phyloP scores from a whole-genome alignment of 2,113 vertebrate genomes.

The Tachysurus fulvidraco region DNA sequence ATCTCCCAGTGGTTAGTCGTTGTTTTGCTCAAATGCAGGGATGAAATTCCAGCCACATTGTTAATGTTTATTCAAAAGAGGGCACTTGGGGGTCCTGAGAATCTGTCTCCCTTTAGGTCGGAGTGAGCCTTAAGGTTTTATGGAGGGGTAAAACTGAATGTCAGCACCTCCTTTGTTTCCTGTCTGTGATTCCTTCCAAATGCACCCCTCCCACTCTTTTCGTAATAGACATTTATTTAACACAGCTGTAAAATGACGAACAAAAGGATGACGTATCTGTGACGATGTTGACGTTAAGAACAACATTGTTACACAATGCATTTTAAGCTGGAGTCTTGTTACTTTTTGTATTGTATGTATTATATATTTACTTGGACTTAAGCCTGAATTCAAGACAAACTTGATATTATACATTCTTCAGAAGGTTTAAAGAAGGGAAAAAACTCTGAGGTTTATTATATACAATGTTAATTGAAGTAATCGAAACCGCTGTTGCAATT shows the following conservation, averaged over 20 bases:
- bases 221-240: conserved; percentile 27
- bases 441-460: neutral
- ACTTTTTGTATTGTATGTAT: neutral
- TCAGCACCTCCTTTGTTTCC: conserved; percentile 51
- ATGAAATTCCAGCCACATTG: conserved; percentile 35
- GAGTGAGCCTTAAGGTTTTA: conserved; percentile 42
- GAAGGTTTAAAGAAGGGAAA: neutral
- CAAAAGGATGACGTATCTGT: conserved; percentile 41
- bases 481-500: neutral
- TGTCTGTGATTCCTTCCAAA: conserved; percentile 46
- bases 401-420: neutral
- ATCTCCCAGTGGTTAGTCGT: conserved; percentile 21
- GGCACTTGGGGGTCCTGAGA: conserved; percentile 51
- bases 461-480: neutral
- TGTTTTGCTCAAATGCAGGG: conserved; percentile 32
- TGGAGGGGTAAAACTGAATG: conserved; percentile 52
- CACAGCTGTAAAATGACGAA: conserved; percentile 32
- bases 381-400: neutral
- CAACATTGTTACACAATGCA: neutral
- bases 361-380: neutral
- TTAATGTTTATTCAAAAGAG: conserved; percentile 50
- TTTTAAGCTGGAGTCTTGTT: neutral
- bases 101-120: conserved; percentile 42
- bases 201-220: conserved; percentile 18
- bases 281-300: conserved; percentile 24